Base-by-base conservation (phyloP, 1,140 invertebrate genomes). In the Cydia strobilella region DNA sequence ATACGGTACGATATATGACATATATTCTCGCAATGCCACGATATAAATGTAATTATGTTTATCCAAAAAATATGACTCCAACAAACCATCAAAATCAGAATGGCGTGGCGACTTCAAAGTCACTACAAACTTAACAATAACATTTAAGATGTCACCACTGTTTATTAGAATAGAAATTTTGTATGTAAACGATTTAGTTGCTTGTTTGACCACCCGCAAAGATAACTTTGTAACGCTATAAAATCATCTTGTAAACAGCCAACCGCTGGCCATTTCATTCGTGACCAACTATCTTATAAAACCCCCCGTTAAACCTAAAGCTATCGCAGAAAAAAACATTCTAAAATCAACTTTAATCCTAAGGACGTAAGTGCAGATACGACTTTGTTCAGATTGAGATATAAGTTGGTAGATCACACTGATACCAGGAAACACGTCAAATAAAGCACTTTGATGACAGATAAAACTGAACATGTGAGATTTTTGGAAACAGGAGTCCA, bases 401-500 rank as follows among this genome's bases (percentile, higher is more conserved):
- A 51, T 79, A 82, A 73, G 0, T 75, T 84, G 79, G 84, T 84
- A 77, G 81, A 82, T 81, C 77, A 75, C 31, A 27, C 13, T 78
- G 83, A 88, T 87, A 85, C 73, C 74, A 90, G 85, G 85, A 72
- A 75, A 79, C 86, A 89, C 86, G 88, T 88, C 81, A 86, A 80
- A 80, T 82, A 51, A 83, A 82, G 80, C 77, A 75, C 79, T 84
- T 82, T 83, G 86, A 88, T 88, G 77, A 15, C 51, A 88, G 88
- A 90, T 90, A 90, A 88, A 85, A 79, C 75, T 77, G 48, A 77
- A 73, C 74, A 80, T 84, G 86, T 85, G 80, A 79, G 81, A 90
- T 90, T 90, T 90, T 90, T 90, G 88, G 88, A 90, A 90, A 89
- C 82, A 78, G 76, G 65, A 80, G 72, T 74, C 82, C 82, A 84